Evolutionary conservation across 2,888 invertebrate species (phyloP).

Genomic region (Lepidocyrtoides sp.): DNA sequence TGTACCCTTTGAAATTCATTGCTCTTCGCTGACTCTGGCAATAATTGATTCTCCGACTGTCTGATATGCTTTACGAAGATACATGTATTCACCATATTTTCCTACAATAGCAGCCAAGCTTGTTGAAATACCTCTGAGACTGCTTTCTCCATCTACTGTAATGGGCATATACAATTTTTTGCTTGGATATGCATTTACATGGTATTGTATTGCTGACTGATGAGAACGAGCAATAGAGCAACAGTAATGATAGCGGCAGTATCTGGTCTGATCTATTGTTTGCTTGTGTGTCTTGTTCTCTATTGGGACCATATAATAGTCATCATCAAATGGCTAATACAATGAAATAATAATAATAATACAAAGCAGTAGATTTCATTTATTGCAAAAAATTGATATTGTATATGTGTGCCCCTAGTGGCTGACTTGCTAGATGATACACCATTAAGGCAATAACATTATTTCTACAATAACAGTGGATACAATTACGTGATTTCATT

Average conservation of each 20-base stretch:
- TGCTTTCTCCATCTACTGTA: background rate
- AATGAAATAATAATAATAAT: slow-evolving; percentile 66
- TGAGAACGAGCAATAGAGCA: background rate
- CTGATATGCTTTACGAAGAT: too few species aligned
- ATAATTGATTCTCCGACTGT: slow-evolving; percentile 61
- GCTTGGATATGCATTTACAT: slow-evolving; percentile 49
- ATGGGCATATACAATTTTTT: slow-evolving; percentile 3
- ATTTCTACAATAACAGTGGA: slow-evolving; percentile 19
- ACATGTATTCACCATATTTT: background rate
- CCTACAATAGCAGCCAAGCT: background rate
- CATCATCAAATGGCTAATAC: slow-evolving; percentile 28
- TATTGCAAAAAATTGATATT: slow-evolving; percentile 70
- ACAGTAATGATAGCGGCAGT: background rate
- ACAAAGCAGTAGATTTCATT: slow-evolving; percentile 48
- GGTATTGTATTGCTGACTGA: slow-evolving; percentile 39
- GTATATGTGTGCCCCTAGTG: slow-evolving; percentile 4
- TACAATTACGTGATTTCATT: slow-evolving; percentile 73
- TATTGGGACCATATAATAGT: background rate
- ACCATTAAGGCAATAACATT: slow-evolving; percentile 39
- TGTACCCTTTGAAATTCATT: slow-evolving; percentile 61
- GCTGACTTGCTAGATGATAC: slow-evolving; percentile 19
- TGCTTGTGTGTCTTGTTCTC: background rate
- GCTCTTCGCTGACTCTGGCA: slow-evolving; percentile 58
- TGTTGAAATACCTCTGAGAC: slow-evolving; percentile 43
- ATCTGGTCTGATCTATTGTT: background rate